Evolutionary conservation across 2,888 invertebrate genomes (phyloP), one percentile per base, ranked within the genome.

Genomic region (Limnephilus lunatus): DNA sequence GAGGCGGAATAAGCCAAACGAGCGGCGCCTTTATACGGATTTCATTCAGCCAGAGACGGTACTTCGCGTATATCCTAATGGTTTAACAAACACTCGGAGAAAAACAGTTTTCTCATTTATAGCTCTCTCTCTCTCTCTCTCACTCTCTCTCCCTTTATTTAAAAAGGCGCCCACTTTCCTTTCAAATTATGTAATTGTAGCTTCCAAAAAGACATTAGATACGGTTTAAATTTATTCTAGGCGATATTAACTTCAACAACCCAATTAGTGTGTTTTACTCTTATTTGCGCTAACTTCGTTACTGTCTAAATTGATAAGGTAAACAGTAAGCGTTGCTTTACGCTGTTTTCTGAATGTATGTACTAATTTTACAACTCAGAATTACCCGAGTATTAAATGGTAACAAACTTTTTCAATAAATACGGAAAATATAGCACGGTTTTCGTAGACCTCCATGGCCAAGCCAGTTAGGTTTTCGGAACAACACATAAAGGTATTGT

Each of bases 11-110:
- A 92, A 85, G 91, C 88, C 85, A 81, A 81, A 88, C 81, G 86
- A 85, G 85, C 91, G 89, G 88, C 87, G 85, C 90, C 92, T 92
- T 91, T 85, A 85, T 91, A 89, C 85, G 91, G 83, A 89, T 91
- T 89, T 91, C 91, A 91, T 91, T 91, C 89, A 91, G 85, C 80
- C 53, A 31, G 68, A 87, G 87, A 53, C 68, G 87, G 68, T 53
- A 31, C 87, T 87, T 32, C 85, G 90, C 80, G 90, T 31, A 85
- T 32, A 85, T 32, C 82, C 82, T 85, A 90, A 90, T 90, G 80
- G 90, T 48, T 90, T 48, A 85, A 82, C 90, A 85, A 90, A 90
- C 85, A 90, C 90, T 90, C 82, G 48, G 68, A 68, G 85, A 90
- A 90, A 90, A 90, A 87, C 68, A 87, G 31, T 87, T 87, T 82